phyloP scores from a whole-genome alignment of 2,888 invertebrate genomes.

The Drosophila dives region DNA sequence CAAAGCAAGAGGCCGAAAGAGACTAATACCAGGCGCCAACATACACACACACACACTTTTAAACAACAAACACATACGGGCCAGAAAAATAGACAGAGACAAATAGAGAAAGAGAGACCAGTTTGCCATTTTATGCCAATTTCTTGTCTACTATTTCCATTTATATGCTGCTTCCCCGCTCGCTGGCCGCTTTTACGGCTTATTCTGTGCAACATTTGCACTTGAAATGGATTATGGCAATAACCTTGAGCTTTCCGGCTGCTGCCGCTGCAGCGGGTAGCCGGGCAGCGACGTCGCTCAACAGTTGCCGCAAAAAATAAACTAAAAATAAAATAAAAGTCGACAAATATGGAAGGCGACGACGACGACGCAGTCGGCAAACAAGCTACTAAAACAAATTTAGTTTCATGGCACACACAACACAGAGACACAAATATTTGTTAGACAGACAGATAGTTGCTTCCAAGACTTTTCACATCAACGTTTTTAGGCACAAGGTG shows the following conservation, averaged over 20 bases:
- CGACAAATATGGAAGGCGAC: constrained; percentile 67
- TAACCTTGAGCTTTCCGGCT: constrained; percentile 76
- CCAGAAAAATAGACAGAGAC: constrained; percentile 8
- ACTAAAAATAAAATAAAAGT: constrained; percentile 46
- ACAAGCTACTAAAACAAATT: constrained; percentile 62
- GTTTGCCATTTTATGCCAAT: constrained; percentile 56
- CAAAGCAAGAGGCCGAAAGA: constrained; percentile 44
- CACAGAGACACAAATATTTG: constrained; percentile 10
- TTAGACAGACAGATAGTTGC: constrained; percentile 34
- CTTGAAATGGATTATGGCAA: constrained; percentile 82
- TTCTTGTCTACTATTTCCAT: constrained; percentile 50
- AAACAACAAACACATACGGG: constrained; percentile 11
- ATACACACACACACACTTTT: neutral
- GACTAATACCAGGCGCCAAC: constrained; percentile 43
- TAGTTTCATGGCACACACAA: constrained; percentile 47
- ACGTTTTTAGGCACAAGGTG: constrained; percentile 51
- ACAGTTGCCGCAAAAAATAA: constrained; percentile 70
- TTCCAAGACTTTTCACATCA: constrained; percentile 53
- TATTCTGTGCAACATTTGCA: constrained; percentile 74
- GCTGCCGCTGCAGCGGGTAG: constrained; percentile 53
- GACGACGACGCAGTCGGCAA: constrained; percentile 54
- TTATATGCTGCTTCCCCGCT: constrained; percentile 40
- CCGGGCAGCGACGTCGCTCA: constrained; percentile 44
- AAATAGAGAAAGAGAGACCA: constrained; percentile 37
- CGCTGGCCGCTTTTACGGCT: constrained; percentile 47